Percentiles rank a stretch among this genome's conserved stretches.
These are phyloP conservation scores for Turritopsis rubra DNA, from an alignment of 30 jellyfish, hydroid and myxozoan genomes.

Conservation along the genomic window DNA sequence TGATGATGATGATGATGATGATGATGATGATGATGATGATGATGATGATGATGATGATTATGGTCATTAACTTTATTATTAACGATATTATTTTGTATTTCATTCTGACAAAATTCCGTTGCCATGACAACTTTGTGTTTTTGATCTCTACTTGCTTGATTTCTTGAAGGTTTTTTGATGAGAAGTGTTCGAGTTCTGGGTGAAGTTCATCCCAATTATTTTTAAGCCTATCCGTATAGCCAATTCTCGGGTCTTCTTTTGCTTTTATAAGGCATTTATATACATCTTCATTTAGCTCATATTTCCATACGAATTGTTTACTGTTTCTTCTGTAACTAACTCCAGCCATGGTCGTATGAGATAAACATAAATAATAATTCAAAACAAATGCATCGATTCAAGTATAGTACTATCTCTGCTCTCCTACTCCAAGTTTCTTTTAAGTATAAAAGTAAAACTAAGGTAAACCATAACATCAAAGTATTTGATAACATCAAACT, in stretches of 20 bases:
- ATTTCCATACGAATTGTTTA: neutral
- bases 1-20: too few relatives aligned
- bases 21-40: too few relatives aligned
- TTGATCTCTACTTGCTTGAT: neutral
- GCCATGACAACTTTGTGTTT: neutral
- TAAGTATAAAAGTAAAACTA: too few relatives aligned
- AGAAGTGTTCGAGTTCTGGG: neutral
- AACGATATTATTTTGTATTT: neutral
- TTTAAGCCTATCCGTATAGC: neutral
- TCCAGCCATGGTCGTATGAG: too few relatives aligned
- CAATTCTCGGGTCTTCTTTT: neutral
- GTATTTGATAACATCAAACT: too few relatives aligned
- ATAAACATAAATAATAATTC: too few relatives aligned
- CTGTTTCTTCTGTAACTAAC: neutral
- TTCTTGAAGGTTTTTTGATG: neutral
- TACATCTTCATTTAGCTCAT: neutral
- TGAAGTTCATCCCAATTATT: neutral
- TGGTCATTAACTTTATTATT: neutral
- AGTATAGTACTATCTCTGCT: too few relatives aligned
- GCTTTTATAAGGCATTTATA: conserved; percentile 1
- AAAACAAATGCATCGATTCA: too few relatives aligned
- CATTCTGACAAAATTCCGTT: neutral
- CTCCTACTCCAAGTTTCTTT: too few relatives aligned
- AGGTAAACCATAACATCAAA: too few relatives aligned
- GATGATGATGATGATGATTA: too few relatives aligned